These are phyloP conservation scores for Clusia tigrina DNA, from an alignment of 2,888 invertebrate genomes.

Conservation along the genomic window DNA sequence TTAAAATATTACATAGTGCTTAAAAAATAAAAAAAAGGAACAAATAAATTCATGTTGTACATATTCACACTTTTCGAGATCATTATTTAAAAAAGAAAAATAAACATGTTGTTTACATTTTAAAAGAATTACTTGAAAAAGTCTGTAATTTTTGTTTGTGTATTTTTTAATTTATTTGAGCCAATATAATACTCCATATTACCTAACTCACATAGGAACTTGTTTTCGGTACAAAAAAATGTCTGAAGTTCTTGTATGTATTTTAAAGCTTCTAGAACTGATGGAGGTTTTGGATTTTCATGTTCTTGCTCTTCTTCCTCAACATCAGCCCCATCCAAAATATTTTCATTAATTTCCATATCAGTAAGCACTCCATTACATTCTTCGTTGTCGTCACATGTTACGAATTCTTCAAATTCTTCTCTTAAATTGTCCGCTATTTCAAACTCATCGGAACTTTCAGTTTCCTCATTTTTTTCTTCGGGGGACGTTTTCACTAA, in stretches of 20 bases:
- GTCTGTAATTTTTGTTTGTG: slow-evolving; percentile 27
- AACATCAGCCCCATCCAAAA: too few relatives aligned
- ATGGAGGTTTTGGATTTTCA: too few relatives aligned
- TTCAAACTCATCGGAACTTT: too few relatives aligned
- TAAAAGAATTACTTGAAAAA: slow-evolving; percentile 25
- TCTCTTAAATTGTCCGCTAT: too few relatives aligned
- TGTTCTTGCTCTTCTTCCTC: too few relatives aligned
- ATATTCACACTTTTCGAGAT: slow-evolving; percentile 27
- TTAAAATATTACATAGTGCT: slow-evolving; percentile 28
- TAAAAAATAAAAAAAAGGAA: slow-evolving; percentile 27
- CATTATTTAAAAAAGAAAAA: slow-evolving; percentile 29
- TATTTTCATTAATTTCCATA: slow-evolving; percentile 24
- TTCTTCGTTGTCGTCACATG: slow-evolving; percentile 11
- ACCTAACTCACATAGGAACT: too few relatives aligned
- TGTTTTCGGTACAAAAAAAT: background rate
- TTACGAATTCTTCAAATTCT: too few relatives aligned
- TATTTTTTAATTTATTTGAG: slow-evolving; percentile 19
- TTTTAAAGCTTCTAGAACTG: too few relatives aligned
- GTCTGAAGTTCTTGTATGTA: too few relatives aligned
- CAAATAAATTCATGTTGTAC: slow-evolving; percentile 28
- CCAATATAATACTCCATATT: slow-evolving; percentile 24
- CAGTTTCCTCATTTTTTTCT: too few relatives aligned
- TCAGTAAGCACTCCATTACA: slow-evolving; percentile 25
- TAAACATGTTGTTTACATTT: slow-evolving; percentile 29
- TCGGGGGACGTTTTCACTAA: too few relatives aligned